Evolutionary conservation across 2,113 vertebrate species (phyloP).

Genomic region (Zosterops borbonicus): DNA sequence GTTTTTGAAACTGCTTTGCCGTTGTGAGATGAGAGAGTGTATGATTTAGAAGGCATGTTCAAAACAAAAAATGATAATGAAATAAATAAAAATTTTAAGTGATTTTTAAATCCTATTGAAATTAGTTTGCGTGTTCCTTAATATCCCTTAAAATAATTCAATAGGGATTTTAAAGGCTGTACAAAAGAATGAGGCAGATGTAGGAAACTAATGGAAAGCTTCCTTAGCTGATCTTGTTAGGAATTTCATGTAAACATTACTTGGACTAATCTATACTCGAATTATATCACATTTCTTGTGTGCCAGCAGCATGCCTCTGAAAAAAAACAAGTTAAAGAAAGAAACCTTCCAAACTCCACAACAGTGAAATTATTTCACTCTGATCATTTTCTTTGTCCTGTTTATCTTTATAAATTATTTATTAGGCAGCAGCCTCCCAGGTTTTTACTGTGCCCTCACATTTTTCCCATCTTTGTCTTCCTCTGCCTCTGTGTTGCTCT

Average conservation of each 20-base stretch:
- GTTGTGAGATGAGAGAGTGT: neutral
- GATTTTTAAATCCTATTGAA: neutral
- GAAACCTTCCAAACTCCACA: neutral
- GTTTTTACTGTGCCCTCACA: neutral
- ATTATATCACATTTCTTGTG: neutral
- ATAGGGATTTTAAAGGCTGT: neutral
- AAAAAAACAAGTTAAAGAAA: neutral
- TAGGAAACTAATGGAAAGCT: neutral
- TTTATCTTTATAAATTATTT: neutral
- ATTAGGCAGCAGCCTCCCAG: neutral
- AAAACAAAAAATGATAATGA: neutral
- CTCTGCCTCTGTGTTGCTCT: neutral
- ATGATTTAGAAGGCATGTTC: neutral
- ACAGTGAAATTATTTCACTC: neutral
- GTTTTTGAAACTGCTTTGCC: neutral
- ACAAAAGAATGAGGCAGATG: neutral
- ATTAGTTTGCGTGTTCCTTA: neutral
- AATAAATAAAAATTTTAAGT: neutral
- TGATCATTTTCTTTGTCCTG: neutral
- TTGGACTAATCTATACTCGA: neutral
- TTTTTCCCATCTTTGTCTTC: neutral
- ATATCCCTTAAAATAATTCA: neutral
- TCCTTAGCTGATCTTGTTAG: neutral
- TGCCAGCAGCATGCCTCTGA: neutral
- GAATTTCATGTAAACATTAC: neutral